Evolutionary conservation across 2,888 invertebrate species (phyloP).

Genomic region (Sesia bembeciformis): DNA sequence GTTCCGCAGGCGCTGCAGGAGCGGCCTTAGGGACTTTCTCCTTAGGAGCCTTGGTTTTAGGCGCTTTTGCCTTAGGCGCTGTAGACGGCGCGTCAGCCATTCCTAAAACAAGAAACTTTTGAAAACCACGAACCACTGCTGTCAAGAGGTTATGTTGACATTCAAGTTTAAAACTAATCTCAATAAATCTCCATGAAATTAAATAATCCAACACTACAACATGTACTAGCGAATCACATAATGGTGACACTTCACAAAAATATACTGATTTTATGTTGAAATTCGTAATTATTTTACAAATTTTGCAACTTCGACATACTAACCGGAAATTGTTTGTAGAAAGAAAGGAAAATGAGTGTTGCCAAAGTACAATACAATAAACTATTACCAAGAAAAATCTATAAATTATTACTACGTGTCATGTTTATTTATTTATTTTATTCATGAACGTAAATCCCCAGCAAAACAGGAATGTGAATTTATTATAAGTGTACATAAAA

Average conservation of each 20-base stretch:
- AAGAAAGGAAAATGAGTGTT: constrained; percentile 52
- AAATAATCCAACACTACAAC: constrained; percentile 28
- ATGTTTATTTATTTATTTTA: no score
- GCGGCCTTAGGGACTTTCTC: constrained; percentile 71
- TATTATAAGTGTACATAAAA: no score
- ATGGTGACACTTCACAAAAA: constrained; percentile 9
- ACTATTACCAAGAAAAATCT: no score
- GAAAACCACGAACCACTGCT: constrained; percentile 10
- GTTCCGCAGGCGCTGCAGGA: constrained; percentile 70
- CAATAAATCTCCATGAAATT: constrained; percentile 28
- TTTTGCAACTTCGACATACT: constrained; percentile 32
- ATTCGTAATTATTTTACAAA: constrained; percentile 14
- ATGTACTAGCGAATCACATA: constrained; percentile 5
- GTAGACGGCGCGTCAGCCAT: constrained; percentile 79
- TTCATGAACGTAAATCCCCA: no score
- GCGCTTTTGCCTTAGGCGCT: constrained; percentile 67
- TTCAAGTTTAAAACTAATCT: constrained; percentile 38
- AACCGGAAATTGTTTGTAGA: constrained; percentile 53
- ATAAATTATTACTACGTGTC: no score
- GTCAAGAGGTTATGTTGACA: constrained; percentile 66
- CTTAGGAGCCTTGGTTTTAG: constrained; percentile 75
- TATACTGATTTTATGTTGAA: constrained; percentile 24
- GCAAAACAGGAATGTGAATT: no score
- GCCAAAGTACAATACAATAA: constrained; percentile 17
- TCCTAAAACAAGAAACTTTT: constrained; percentile 38